Evolutionary conservation across 2,113 vertebrate species (phyloP).

Genomic region (Phocoena phocoena): DNA sequence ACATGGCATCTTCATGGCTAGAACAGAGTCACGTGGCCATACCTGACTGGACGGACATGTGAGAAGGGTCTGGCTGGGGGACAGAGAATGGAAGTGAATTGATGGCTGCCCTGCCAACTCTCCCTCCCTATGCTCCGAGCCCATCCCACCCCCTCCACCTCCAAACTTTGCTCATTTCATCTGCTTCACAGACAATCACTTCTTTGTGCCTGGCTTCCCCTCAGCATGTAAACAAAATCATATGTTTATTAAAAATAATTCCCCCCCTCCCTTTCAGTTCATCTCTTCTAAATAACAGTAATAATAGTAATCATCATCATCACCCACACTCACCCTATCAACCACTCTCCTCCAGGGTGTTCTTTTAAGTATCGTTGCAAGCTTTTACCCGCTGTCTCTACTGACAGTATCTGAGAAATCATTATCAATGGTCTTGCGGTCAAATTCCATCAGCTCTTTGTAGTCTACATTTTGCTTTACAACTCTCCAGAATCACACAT

Average conservation of each 20-base stretch:
- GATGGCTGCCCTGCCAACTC: fast-evolving
- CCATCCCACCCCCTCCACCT: neutral
- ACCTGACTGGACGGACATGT: neutral
- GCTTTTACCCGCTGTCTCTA: neutral
- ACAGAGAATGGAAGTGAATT: neutral
- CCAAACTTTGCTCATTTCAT: too few relatives aligned
- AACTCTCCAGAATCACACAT: neutral
- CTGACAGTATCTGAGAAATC: neutral
- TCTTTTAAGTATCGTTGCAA: neutral
- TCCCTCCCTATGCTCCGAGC: neutral
- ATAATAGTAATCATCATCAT: neutral
- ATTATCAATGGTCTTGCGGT: neutral
- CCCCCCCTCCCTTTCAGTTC: neutral
- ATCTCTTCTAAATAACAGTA: neutral
- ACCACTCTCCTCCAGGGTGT: neutral
- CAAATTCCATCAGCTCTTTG: neutral
- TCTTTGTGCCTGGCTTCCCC: neutral
- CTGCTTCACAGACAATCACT: neutral
- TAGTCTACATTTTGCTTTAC: neutral
- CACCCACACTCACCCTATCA: fast-evolving
- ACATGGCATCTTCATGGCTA: neutral
- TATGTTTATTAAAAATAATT: neutral
- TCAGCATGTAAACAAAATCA: fast-evolving
- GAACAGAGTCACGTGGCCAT: neutral
- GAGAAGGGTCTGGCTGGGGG: too few relatives aligned